Base-by-base conservation (phyloP, 2,113 vertebrate species). In the Xiphias gladius region DNA sequence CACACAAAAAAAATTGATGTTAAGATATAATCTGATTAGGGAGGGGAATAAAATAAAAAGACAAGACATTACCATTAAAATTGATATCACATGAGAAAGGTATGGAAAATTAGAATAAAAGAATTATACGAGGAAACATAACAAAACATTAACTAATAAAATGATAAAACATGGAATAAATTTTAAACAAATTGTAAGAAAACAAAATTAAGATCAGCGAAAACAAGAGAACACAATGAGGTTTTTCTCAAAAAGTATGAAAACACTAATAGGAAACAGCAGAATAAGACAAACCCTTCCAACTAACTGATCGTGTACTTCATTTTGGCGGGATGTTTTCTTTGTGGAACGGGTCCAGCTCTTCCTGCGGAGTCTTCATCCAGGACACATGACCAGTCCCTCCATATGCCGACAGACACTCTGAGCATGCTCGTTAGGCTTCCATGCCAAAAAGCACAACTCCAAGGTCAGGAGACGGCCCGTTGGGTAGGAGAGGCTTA, bases 391-490 rank as follows among this genome's bases (percentile, higher is more conserved):
- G 75, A 73, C 58, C 77, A 6, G 78, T 82, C 78, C 57, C 73
- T 80, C 92, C 92, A 89, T 92, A 92, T 91, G 90, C 76, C 52
- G 73, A 83, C 86, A 89, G 86, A 82, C 69, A 74, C 84, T 87
- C 61, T 14, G 87, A 86, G 74, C 61, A 4, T 12, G 28, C 73
- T 76, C 64, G 48, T 86, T 89, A 85, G 69, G 48, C 80, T n/a
- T 9, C 30, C 1, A 12, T 82, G 90, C 87, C 90, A 93, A 86
- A 78, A 77, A 7, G 28, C 55, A 66, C 37, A 55, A 71, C 76
- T 83, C 78, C 89, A 93, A 93, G 92, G 92, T 93, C 90, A 91
- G 83, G 35, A 88, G 66, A 57, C 20, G 19, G 57, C 82, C 89
- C 30, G 74, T 89, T 86, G 86, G 79, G 30, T 57, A 43, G 62